Conservation (phyloP, 2,888 invertebrate genomes). For the Tetramorium bicarinatum region DNA sequence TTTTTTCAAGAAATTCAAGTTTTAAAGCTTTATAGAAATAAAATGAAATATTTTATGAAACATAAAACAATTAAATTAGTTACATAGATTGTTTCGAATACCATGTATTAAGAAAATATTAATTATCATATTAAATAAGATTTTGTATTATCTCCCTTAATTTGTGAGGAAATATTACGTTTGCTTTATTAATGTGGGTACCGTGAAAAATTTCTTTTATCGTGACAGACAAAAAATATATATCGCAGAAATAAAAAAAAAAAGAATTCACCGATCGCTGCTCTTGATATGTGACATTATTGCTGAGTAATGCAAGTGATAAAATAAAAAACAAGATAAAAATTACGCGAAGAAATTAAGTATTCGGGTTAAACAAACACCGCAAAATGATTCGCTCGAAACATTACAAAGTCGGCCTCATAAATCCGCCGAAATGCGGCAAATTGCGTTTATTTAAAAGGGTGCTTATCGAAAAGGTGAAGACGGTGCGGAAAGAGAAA, state of each 20-base stretch:
- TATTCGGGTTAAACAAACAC: constrained; percentile 14
- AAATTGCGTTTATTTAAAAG: constrained; percentile 21
- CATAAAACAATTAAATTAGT: not conserved
- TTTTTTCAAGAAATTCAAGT: not conserved
- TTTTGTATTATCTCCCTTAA: not conserved
- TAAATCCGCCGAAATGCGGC: not conserved
- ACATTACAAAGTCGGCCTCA: not conserved
- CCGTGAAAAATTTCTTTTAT: not conserved
- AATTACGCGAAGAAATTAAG: not conserved
- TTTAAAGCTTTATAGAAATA: not conserved
- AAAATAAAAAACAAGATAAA: constrained; percentile 7
- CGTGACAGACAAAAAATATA: not conserved
- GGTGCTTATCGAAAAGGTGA: not conserved
- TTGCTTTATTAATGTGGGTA: not conserved
- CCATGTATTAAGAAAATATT: not conserved
- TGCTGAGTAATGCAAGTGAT: not conserved
- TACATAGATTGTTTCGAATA: not conserved
- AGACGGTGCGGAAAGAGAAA: not conserved
- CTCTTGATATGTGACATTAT: not conserved
- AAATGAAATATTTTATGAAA: not conserved
- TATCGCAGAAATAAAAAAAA: not conserved
- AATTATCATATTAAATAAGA: not conserved
- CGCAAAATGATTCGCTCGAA: not conserved
- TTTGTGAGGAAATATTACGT: not conserved
- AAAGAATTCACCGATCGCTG: not conserved